phyloP scores from a whole-genome alignment of 1,140 invertebrate species.

The Drosophila orosa region DNA sequence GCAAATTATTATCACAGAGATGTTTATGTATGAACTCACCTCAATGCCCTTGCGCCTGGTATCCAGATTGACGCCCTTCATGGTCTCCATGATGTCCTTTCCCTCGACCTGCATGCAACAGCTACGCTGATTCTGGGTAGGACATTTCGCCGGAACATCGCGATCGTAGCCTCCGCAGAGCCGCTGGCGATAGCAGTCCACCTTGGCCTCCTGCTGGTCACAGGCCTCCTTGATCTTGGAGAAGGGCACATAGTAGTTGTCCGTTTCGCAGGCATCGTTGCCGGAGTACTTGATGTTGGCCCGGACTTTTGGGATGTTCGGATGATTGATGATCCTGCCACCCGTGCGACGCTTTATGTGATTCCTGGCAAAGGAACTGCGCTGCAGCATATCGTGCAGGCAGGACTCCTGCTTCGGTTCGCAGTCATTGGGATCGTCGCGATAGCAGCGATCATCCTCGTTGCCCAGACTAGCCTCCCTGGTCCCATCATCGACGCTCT shows the following conservation, averaged over 20 bases:
- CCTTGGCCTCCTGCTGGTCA: slow-evolving; percentile 54
- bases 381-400: slow-evolving; percentile 66
- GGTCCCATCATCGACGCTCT: slow-evolving; percentile 66
- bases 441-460: slow-evolving; percentile 55
- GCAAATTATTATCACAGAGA: too few relatives aligned
- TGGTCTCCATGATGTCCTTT: slow-evolving; percentile 68
- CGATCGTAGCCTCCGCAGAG: slow-evolving; percentile 41
- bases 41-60: slow-evolving; percentile 77
- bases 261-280: slow-evolving; percentile 68
- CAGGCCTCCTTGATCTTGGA: slow-evolving; percentile 74
- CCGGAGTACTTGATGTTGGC: slow-evolving; percentile 81
- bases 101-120: slow-evolving; percentile 75
- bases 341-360: slow-evolving; percentile 73
- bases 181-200: slow-evolving; percentile 71
- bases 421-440: slow-evolving; percentile 25
- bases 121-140: slow-evolving; percentile 45
- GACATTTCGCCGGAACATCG: slow-evolving; percentile 27
- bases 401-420: slow-evolving; percentile 19
- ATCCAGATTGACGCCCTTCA: slow-evolving; percentile 77
- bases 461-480: slow-evolving; percentile 16
- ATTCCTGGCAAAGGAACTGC: slow-evolving; percentile 70
- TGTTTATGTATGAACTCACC: too few relatives aligned
- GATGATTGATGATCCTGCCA: slow-evolving; percentile 73
- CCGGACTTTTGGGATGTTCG: slow-evolving; percentile 73
- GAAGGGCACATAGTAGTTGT: slow-evolving; percentile 76